phyloP scores from a whole-genome alignment of 2,113 vertebrate genomes.

The Halichoeres trimaculatus region DNA sequence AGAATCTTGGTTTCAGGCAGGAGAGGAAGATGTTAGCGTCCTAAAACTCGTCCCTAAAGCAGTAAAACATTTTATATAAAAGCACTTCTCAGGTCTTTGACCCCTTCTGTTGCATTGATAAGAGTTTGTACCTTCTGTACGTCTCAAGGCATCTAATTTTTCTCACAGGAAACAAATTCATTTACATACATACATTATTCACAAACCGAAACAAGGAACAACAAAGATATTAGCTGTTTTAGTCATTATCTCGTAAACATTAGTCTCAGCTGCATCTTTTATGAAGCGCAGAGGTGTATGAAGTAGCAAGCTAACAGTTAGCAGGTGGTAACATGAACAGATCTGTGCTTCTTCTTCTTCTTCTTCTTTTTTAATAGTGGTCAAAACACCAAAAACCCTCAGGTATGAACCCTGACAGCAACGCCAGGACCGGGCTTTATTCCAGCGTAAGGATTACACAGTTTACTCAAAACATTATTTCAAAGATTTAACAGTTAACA shows the following conservation, averaged over 20 bases:
- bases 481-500: too few species aligned
- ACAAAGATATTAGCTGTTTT: constrained; percentile 37
- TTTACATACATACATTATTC: constrained; percentile 46
- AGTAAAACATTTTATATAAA: constrained; percentile 42
- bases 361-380: constrained; percentile 45
- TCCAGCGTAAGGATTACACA: too few species aligned
- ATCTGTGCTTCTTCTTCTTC: constrained; percentile 30
- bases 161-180: background rate
- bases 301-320: constrained; percentile 41
- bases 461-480: too few species aligned
- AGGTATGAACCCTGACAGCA: background rate
- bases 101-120: constrained; percentile 66
- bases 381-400: constrained; percentile 26
- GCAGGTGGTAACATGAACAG: constrained; percentile 21
- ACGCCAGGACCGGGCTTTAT: too few species aligned
- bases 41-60: constrained; percentile 27
- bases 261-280: constrained; percentile 35
- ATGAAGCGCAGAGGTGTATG: background rate
- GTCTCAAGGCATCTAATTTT: constrained; percentile 56
- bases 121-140: constrained; percentile 55
- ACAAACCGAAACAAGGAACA: constrained; percentile 23
- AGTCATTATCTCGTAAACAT: constrained; percentile 52
- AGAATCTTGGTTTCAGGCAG: background rate
- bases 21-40: background rate
- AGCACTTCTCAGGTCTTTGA: constrained; percentile 59